A percentile compares a stretch with the other conserved stretches of the same genome.
phyloP scores from a whole-genome alignment of 2,113 vertebrate genomes.

The Nibea albiflora region DNA sequence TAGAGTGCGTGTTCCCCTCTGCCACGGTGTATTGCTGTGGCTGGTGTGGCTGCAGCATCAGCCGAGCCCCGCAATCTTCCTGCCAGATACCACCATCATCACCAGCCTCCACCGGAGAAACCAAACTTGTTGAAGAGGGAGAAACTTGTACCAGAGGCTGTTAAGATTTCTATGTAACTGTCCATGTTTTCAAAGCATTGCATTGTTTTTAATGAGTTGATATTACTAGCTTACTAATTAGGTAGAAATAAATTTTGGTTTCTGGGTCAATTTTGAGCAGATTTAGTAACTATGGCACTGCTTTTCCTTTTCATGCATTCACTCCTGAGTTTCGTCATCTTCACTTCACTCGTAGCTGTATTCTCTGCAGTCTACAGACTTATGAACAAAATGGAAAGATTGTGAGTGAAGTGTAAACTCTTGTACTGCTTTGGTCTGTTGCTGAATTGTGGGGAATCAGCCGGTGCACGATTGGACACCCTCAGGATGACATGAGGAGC shows the following conservation, averaged over 20 bases:
- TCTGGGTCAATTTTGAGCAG: background rate
- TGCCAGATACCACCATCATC: conserved; percentile 15
- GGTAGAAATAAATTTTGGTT: background rate
- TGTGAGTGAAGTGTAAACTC: too few relatives aligned
- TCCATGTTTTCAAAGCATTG: background rate
- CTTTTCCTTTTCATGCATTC: too few relatives aligned
- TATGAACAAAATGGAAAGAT: background rate
- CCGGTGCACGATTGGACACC: too few relatives aligned
- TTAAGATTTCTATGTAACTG: background rate
- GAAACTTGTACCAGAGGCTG: conserved; percentile 1
- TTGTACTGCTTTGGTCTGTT: too few relatives aligned
- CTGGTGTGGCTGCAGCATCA: background rate
- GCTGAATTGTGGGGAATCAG: too few relatives aligned
- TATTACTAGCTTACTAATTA: background rate
- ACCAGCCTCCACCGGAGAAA: conserved; percentile 14
- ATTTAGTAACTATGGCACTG: too few relatives aligned
- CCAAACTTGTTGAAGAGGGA: conserved; percentile 6
- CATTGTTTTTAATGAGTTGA: background rate
- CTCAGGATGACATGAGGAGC: too few relatives aligned
- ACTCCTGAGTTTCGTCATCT: too few relatives aligned
- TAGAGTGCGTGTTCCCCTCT: conserved; percentile 43
- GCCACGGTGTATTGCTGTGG: conserved; percentile 25
- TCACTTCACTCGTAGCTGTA: background rate
- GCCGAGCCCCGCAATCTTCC: conserved; percentile 7
- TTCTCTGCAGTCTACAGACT: background rate